Percentiles rank a stretch among this genome's conserved stretches.
These are phyloP conservation scores for Drosophila rellima DNA, from an alignment of 2,888 invertebrate genomes.

Conservation along the genomic window DNA sequence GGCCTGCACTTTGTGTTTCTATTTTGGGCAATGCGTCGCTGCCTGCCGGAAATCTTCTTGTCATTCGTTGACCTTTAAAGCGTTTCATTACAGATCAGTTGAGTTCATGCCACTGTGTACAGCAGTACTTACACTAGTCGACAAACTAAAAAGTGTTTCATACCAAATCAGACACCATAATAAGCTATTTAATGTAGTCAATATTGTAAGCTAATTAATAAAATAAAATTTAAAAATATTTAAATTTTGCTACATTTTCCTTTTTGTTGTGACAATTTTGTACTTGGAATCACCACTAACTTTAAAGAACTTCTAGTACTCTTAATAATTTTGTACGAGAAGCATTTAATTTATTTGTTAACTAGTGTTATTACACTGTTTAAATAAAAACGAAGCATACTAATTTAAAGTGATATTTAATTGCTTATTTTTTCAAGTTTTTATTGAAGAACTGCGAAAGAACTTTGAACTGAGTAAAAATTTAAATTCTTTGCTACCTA, in stretches of 20 bases:
- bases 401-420: not conserved
- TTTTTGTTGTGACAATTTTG: not conserved
- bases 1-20: slow-evolving; percentile 67
- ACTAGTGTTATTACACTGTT: not conserved
- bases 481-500: slow-evolving; percentile 1
- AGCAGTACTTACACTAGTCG: slow-evolving; percentile 11
- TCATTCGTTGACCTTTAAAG: slow-evolving; percentile 78
- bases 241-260: not conserved
- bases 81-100: slow-evolving; percentile 41
- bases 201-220: no score
- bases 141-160: slow-evolving; percentile 1
- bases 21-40: slow-evolving; percentile 57
- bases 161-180: not conserved
- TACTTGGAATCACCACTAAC: not conserved
- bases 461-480: not conserved
- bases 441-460: not conserved
- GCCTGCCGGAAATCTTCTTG: slow-evolving; percentile 76
- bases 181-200: no score
- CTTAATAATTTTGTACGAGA: not conserved
- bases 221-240: no score
- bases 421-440: not conserved
- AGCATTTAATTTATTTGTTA: not conserved
- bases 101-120: slow-evolving; percentile 27
- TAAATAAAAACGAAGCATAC: not conserved
- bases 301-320: not conserved